Evolutionary conservation across 2,797 vertebrate genomes (phyloP).

Genomic region (Ptychadena robeensis): DNA sequence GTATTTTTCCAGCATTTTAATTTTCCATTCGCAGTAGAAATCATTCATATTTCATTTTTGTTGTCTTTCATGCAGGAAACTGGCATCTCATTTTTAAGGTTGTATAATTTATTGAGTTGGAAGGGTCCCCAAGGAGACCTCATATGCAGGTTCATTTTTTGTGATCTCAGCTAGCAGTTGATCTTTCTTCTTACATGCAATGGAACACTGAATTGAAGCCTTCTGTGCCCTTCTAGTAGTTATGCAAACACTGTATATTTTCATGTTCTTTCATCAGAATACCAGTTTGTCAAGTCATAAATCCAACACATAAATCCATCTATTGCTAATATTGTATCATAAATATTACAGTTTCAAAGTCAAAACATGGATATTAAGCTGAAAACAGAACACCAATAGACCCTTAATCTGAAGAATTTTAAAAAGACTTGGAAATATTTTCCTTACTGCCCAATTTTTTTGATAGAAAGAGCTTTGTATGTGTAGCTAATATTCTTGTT

Average conservation of each 20-base stretch:
- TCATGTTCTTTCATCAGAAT: background rate
- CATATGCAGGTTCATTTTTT: conserved; percentile 3
- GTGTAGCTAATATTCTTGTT: background rate
- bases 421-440: background rate
- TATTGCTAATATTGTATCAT: background rate
- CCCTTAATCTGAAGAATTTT: background rate
- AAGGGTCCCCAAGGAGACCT: background rate
- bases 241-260: conserved; percentile 5
- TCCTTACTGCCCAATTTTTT: background rate
- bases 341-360: background rate
- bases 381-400: background rate
- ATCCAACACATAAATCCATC: background rate
- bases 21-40: background rate
- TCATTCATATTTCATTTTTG: background rate
- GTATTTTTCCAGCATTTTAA: background rate
- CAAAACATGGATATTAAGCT: background rate
- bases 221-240: background rate
- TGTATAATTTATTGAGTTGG: conserved; percentile 37
- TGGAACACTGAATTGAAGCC: background rate
- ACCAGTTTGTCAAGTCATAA: conserved; percentile 4
- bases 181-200: conserved; percentile 19
- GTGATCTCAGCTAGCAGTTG: background rate
- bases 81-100: background rate
- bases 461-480: background rate
- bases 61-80: background rate